These are phyloP conservation scores for Nemurella pictetii DNA, from an alignment of 2,888 invertebrate species.

Conservation along the genomic window DNA sequence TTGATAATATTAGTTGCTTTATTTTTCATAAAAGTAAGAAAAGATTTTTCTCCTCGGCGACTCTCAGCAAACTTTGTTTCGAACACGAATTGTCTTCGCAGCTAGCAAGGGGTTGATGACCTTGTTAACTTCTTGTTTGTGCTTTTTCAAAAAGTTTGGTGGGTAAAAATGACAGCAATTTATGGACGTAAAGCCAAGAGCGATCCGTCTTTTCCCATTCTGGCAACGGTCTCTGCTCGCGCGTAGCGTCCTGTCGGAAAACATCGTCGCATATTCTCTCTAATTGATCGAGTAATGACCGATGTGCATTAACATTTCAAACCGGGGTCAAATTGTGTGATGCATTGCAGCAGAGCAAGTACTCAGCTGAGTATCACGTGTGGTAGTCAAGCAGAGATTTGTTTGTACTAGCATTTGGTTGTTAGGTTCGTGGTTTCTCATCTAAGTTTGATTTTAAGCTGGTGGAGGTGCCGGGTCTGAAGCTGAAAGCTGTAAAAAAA, in stretches of 20 bases:
- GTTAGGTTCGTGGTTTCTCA: no score
- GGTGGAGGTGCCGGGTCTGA: background rate
- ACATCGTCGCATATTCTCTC: background rate
- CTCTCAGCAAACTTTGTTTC: background rate
- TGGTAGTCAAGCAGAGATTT: no score
- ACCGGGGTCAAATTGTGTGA: background rate
- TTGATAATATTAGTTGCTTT: no score
- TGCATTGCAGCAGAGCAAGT: background rate
- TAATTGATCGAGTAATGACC: background rate
- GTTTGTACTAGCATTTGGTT: no score
- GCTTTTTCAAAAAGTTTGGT: slow-evolving; percentile 20
- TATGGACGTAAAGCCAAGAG: slow-evolving; percentile 18
- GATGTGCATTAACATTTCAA: background rate
- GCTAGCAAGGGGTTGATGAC: background rate
- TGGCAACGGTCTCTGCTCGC: background rate
- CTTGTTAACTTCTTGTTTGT: slow-evolving; percentile 25
- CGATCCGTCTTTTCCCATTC: background rate
- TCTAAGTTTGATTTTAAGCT: no score
- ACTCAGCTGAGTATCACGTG: background rate
- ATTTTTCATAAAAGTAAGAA: no score
- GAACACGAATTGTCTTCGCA: background rate
- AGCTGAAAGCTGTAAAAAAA: background rate
- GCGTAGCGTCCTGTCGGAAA: background rate
- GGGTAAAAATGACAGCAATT: slow-evolving; percentile 27
- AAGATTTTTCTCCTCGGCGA: no score